These are phyloP conservation scores for Carettochelys insculpta DNA, from an alignment of 2,113 vertebrate genomes.

Conservation along the genomic window DNA sequence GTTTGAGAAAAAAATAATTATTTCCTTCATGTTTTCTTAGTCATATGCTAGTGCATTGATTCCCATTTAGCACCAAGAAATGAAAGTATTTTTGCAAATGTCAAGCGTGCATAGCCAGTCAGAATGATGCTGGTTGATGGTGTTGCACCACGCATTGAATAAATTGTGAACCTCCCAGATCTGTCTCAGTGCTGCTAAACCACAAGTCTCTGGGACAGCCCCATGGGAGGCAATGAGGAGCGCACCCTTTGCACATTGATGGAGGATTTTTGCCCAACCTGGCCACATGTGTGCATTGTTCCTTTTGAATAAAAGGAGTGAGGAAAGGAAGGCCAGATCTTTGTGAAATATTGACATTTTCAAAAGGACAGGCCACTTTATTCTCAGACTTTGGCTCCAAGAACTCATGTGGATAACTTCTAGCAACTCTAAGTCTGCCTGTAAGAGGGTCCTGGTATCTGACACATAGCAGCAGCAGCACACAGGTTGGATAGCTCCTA, in stretches of 20 bases:
- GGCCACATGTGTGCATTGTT: background rate
- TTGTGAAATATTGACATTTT: background rate
- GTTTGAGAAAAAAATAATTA: background rate
- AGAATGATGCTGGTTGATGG: background rate
- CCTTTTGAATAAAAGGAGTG: background rate
- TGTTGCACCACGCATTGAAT: background rate
- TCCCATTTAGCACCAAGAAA: background rate
- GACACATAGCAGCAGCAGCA: background rate
- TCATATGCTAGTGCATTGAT: background rate
- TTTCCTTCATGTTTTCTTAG: background rate
- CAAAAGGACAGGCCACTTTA: background rate
- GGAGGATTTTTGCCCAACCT: background rate
- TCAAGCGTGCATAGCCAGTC: background rate
- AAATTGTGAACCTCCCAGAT: background rate
- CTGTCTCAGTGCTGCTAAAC: background rate
- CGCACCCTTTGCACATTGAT: background rate
- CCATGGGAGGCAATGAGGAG: background rate
- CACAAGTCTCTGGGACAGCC: background rate
- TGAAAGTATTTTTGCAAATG: background rate
- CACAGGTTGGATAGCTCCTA: background rate
- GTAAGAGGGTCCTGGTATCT: background rate
- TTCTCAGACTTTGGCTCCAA: background rate
- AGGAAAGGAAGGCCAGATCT: background rate
- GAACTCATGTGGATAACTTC: background rate
- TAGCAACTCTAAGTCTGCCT: background rate